Conservation (phyloP, 1,140 invertebrate genomes). For the Trichonephila clavata region DNA sequence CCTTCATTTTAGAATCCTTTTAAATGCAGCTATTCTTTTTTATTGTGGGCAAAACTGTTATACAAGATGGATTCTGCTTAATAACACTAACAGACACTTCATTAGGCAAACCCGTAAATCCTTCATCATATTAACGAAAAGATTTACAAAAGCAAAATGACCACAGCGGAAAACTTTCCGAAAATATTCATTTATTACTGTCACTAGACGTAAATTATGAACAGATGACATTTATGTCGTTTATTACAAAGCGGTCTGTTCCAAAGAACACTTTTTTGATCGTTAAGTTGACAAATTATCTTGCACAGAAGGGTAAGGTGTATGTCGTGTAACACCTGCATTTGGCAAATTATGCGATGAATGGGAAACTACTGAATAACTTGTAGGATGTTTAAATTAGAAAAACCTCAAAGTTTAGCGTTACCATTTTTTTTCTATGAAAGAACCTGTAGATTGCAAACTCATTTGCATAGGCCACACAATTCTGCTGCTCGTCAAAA, state of each 20-base stretch:
- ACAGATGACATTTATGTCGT: constrained; percentile 32
- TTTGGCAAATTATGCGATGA: constrained; percentile 45
- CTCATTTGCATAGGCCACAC: not conserved
- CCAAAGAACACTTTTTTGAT: constrained; percentile 45
- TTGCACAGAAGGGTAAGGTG: not conserved
- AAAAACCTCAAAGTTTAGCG: not conserved
- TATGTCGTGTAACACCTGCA: constrained; percentile 27
- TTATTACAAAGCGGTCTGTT: constrained; percentile 48
- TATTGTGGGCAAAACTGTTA: no score
- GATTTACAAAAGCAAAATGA: not conserved
- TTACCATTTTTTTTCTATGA: not conserved
- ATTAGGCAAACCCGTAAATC: not conserved
- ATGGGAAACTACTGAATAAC: not conserved
- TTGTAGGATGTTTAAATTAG: not conserved
- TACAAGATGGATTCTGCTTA: no score
- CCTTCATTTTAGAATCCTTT: no score
- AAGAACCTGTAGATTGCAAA: not conserved
- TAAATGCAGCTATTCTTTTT: no score
- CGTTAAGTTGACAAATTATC: constrained; percentile 56
- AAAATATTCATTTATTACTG: constrained; percentile 45
- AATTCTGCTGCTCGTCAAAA: no score
- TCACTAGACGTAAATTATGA: constrained; percentile 28
- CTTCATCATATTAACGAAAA: not conserved
- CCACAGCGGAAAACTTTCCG: not conserved
- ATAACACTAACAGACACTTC: no score